Percentiles rank a stretch among this genome's conserved stretches.
These are phyloP conservation scores for Deroplatys truncata DNA, from an alignment of 2,888 invertebrate genomes.

Conservation along the genomic window DNA sequence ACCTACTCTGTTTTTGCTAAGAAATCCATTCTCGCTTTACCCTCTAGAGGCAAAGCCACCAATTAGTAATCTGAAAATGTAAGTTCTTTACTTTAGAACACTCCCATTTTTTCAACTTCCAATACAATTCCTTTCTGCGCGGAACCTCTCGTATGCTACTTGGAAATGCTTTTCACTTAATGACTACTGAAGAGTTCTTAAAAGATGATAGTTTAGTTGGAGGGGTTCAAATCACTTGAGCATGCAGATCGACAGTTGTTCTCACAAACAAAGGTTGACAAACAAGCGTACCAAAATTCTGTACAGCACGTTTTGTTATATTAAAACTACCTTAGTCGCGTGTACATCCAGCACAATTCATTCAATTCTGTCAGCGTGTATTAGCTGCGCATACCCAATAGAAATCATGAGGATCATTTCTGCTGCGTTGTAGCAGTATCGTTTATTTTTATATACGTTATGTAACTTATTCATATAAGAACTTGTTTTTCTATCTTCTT, in stretches of 20 bases:
- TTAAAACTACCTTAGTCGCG: neutral
- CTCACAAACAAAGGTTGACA: neutral
- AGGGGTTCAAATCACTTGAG: neutral
- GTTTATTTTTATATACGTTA: no score
- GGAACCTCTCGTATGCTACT: neutral
- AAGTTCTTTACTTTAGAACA: neutral
- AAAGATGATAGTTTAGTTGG: neutral
- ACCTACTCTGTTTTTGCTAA: neutral
- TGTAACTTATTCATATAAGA: no score
- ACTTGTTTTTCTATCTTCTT: no score
- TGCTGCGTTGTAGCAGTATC: no score
- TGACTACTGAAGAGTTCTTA: neutral
- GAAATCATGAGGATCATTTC: no score
- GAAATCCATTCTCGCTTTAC: neutral
- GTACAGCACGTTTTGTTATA: neutral
- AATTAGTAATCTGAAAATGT: neutral
- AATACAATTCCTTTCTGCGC: neutral
- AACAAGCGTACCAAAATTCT: neutral
- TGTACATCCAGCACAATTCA: neutral
- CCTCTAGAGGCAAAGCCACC: neutral
- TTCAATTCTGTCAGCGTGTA: no score
- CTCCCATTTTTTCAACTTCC: neutral
- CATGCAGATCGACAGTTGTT: neutral
- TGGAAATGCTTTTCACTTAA: neutral
- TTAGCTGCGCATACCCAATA: no score